A percentile compares a stretch with the other conserved stretches of the same genome.
Evolutionary conservation across 2,797 vertebrate species (phyloP).

Genomic region (Tympanoctomys barrerae): DNA sequence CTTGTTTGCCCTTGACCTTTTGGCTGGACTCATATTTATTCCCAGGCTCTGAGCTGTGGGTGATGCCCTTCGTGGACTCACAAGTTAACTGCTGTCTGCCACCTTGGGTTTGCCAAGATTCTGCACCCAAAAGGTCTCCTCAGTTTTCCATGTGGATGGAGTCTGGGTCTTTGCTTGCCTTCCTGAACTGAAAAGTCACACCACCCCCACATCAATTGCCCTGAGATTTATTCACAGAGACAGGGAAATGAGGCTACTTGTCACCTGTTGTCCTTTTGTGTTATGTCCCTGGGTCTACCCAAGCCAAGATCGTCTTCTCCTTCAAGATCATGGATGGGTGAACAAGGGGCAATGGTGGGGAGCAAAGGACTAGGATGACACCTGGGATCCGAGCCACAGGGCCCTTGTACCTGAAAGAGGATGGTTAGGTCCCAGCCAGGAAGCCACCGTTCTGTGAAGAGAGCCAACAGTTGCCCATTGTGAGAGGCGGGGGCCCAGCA

Average conservation of each 20-base stretch:
- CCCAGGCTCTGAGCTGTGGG: not conserved
- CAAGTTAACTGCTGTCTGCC: not conserved
- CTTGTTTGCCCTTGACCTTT: not conserved
- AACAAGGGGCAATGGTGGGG: not conserved
- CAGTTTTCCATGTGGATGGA: conserved; percentile 15
- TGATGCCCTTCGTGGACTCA: not conserved
- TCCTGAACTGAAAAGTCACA: not conserved
- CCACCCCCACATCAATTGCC: not conserved
- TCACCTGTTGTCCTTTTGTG: not conserved
- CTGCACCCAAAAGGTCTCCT: not conserved
- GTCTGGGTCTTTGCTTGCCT: not conserved
- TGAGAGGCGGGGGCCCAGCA: not conserved
- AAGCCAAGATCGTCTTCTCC: not conserved
- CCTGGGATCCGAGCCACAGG: not conserved
- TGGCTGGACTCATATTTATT: not conserved
- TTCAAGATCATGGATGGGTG: not conserved
- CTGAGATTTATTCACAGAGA: conserved; percentile 4
- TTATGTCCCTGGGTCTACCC: not conserved
- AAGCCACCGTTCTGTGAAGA: conserved; percentile 32
- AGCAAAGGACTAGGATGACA: not conserved
- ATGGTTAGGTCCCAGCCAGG: not conserved
- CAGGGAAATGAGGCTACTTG: not conserved
- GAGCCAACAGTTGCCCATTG: not conserved
- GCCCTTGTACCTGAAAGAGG: not conserved
- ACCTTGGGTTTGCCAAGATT: conserved; percentile 6